Percentiles rank a stretch among this genome's conserved stretches.
Evolutionary conservation across 2,113 vertebrate species (phyloP).

Genomic region (Acrocephalus arundinaceus): DNA sequence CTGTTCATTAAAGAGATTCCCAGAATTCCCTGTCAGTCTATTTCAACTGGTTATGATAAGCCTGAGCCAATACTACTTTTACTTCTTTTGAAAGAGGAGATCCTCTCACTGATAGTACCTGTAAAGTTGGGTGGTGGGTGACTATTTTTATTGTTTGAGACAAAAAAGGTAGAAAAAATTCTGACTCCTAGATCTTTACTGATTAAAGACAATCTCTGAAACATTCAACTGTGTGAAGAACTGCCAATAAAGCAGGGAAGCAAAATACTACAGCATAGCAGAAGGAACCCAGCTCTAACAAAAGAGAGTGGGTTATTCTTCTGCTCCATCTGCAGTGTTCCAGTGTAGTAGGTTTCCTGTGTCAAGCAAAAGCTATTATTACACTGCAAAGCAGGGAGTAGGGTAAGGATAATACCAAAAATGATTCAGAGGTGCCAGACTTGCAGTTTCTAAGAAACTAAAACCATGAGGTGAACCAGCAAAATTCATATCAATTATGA

Average conservation of each 20-base stretch:
- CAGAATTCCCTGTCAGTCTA: not conserved
- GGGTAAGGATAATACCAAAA: slow-evolving; percentile 58
- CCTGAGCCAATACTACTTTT: not conserved
- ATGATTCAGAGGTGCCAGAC: slow-evolving; percentile 61
- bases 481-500: slow-evolving; percentile 9
- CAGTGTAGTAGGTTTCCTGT: slow-evolving; percentile 54
- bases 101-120: not conserved
- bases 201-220: not conserved
- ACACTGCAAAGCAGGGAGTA: slow-evolving; percentile 48
- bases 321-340: slow-evolving; percentile 60
- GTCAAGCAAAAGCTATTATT: slow-evolving; percentile 62
- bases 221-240: not conserved
- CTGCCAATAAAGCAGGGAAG: not conserved
- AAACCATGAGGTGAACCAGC: slow-evolving; percentile 38
- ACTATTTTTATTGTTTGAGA: not conserved
- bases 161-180: not conserved
- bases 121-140: not conserved
- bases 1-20: not conserved
- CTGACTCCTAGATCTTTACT: not conserved
- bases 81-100: not conserved
- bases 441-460: slow-evolving; percentile 48
- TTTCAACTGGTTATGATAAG: not conserved
- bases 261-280: slow-evolving; percentile 29
- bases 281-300: slow-evolving; percentile 38
- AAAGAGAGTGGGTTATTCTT: slow-evolving; percentile 54